Conservation (phyloP, 2,797 vertebrate species). For the Pelodytes ibericus region DNA sequence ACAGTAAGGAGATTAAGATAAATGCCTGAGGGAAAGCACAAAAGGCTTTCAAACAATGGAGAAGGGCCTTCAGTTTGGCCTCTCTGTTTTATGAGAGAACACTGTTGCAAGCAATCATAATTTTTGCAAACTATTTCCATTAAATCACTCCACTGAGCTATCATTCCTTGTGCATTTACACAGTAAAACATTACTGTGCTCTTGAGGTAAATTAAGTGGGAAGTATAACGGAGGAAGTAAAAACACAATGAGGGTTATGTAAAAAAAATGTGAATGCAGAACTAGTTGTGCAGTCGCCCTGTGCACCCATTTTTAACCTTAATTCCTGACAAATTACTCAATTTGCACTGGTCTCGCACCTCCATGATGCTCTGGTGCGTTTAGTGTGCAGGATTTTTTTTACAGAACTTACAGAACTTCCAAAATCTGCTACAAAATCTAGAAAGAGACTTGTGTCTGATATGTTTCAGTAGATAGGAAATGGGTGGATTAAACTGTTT, state of each 20-base stretch:
- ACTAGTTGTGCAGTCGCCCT: no score
- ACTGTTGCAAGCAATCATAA: neutral
- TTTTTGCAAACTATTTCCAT: neutral
- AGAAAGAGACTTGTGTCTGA: no score
- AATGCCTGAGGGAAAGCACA: neutral
- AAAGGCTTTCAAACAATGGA: neutral
- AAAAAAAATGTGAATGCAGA: neutral
- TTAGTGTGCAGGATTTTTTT: no score
- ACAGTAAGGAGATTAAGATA: conserved; percentile 6
- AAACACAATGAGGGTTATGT: neutral
- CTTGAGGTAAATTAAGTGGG: neutral
- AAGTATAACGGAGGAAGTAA: neutral
- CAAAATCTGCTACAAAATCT: no score
- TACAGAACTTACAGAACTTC: no score
- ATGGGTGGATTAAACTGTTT: no score
- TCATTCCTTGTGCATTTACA: neutral
- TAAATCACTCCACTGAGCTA: neutral
- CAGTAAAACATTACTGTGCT: neutral
- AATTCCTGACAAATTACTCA: no score
- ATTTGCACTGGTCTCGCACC: no score
- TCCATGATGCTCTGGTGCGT: no score
- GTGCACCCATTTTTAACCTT: no score
- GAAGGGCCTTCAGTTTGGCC: neutral
- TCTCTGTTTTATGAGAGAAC: neutral
- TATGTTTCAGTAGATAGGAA: no score